A percentile compares a stretch with the other conserved stretches of the same genome.
Conservation (phyloP, 1,140 invertebrate genomes). For the Cheumatopsyche charites region DNA sequence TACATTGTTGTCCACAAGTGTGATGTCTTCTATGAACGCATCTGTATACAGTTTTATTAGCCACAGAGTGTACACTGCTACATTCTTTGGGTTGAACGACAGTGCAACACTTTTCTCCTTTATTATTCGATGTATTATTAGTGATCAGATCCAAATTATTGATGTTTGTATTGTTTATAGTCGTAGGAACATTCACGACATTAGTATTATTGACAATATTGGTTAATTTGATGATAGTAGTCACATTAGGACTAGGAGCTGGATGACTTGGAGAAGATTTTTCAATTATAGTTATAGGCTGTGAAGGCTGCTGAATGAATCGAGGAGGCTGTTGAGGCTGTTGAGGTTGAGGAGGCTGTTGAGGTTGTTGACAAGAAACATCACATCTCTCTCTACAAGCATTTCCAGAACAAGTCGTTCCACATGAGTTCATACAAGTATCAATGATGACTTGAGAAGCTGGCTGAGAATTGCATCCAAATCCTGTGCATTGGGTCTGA, state of each 20-base stretch:
- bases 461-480: background rate
- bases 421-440: constrained; percentile 28
- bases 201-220: constrained; percentile 48
- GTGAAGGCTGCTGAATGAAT: background rate
- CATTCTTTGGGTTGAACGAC: constrained; percentile 46
- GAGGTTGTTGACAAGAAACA: constrained; percentile 3
- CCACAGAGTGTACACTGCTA: background rate
- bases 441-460: background rate
- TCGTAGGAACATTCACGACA: constrained; percentile 43
- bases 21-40: constrained; percentile 43
- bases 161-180: constrained; percentile 46
- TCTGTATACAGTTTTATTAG: constrained; percentile 3
- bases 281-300: background rate
- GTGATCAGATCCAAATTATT: constrained; percentile 44
- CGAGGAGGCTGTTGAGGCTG: background rate
- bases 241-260: constrained; percentile 41
- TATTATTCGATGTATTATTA: constrained; percentile 22
- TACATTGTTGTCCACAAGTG: constrained; percentile 43
- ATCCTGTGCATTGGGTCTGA: background rate
- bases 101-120: constrained; percentile 38
- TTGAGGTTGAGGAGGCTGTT: background rate
- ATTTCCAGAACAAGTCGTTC: constrained; percentile 9
- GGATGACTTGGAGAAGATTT: background rate
- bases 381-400: constrained; percentile 30
- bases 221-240: constrained; percentile 45